Conservation (phyloP, 1,140 invertebrate species). For the Sesamia nonagrioides region DNA sequence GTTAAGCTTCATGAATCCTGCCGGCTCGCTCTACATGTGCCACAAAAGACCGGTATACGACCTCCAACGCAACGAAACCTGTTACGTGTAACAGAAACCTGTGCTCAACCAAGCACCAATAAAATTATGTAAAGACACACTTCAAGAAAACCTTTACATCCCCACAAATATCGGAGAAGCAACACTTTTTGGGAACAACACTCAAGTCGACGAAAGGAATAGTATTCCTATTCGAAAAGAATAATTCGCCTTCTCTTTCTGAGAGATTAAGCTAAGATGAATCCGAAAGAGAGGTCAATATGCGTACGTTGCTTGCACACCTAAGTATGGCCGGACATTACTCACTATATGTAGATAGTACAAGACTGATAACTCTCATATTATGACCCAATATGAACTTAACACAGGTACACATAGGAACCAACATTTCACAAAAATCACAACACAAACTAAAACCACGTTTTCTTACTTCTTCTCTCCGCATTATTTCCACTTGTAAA, state of each 20-base stretch:
- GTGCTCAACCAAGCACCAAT: slow-evolving; percentile 61
- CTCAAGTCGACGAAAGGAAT: slow-evolving; percentile 68
- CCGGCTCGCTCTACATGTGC: slow-evolving; percentile 79
- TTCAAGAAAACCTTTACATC: slow-evolving; percentile 57
- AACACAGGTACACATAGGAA: slow-evolving; percentile 70
- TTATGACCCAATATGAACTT: slow-evolving; percentile 60
- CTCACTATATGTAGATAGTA: slow-evolving; percentile 86
- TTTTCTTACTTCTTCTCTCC: slow-evolving; percentile 97
- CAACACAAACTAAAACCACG: slow-evolving; percentile 76
- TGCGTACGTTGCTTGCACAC: slow-evolving; percentile 86
- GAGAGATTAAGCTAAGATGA: slow-evolving; percentile 63
- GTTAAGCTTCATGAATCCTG: slow-evolving; percentile 68
- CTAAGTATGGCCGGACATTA: slow-evolving; percentile 87
- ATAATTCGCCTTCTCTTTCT: slow-evolving; percentile 76
- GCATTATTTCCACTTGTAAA: slow-evolving; percentile 95
- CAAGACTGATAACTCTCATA: slow-evolving; percentile 78
- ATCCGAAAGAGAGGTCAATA: slow-evolving; percentile 82
- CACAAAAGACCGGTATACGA: slow-evolving; percentile 80
- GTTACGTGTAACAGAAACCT: slow-evolving; percentile 81
- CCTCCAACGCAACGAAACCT: slow-evolving; percentile 84
- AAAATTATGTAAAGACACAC: slow-evolving; percentile 64
- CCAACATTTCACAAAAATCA: slow-evolving; percentile 70
- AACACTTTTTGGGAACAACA: slow-evolving; percentile 68
- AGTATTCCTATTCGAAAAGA: slow-evolving; percentile 73
- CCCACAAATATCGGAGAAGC: slow-evolving; percentile 54